Evolutionary conservation across 2,113 vertebrate genomes (phyloP), one percentile per base, ranked within the genome.

Genomic region (Sigmodon hispidus): DNA sequence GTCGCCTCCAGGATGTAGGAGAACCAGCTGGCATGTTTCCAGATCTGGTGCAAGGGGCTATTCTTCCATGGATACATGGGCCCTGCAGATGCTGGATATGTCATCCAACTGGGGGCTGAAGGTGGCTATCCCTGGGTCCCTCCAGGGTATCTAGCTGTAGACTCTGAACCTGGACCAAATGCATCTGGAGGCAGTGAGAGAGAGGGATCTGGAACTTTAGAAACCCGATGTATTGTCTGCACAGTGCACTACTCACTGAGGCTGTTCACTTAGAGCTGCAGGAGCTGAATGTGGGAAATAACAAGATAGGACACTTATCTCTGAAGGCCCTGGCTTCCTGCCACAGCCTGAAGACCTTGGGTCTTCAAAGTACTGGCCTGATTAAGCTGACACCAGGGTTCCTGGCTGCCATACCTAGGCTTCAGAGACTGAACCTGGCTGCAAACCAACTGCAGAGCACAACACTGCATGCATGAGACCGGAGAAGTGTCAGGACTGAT

Each of bases 291-390:
- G 10, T 94, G 61, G 29, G 5, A 11, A 0, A 0, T 0, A 75
- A 3, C 13, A 12, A 1, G 43, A 45, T 89, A 79, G 7, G 29
- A 6, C 5, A 11, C 24, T 31, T 89, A 89, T 8, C 73, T 40
- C 90, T 9, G 29, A 87, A 93, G 55, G 75, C 57, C 19, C 87
- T 72, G 50, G 75, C 87, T 92, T 96, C 90, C 61, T 93, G 90
- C 12, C 15, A 22, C 16, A 96, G 84, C 79, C 79, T 91, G 29
- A 50, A 80, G 79, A 84, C 8, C n/a, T 84, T 91, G 87, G 5
- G 1, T 65, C 90, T 96, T 50, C 1, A 8, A 36, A 31, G 1
- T 19, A 83, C 7, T n/a, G 4, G 40, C 21, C 87, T 89, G 24
- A 91, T 0, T 50, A 57, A 91, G 45, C 79, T 94, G 48, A 94